Base-by-base conservation (phyloP, 2,113 vertebrate species). In the Shinisaurus crocodilurus region DNA sequence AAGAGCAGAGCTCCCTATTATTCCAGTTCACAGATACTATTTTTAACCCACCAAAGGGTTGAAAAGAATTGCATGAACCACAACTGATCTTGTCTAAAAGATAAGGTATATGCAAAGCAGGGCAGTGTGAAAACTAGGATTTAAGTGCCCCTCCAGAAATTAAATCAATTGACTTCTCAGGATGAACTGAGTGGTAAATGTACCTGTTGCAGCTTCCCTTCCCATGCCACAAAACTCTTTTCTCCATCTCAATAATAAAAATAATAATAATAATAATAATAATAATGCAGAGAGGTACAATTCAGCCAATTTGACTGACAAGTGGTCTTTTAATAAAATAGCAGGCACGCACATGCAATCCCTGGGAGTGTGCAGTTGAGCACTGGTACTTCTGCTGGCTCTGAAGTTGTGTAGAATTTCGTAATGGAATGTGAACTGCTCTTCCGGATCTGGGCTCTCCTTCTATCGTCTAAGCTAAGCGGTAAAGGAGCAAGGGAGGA, bases 351-450 rank as follows among this genome's bases (percentile, higher is more conserved):
- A 25, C 65, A 65, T 40, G 25, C 48, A 80, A 23, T 37, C 65
- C 67, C 37, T 43, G 43, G 5, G 57, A 74, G 29, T 16, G 20
- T 27, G n/a, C n/a, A 10, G 4, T 2, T 7, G 18, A 10, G 13
- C 10, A 37, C 94, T 95, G 96, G 96, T 96, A 96, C 96, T 67
- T 6, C 65, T 94, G 94, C 96, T 91, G 72, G 80, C 96, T 97
- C 97, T 94, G 96, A 96, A 96, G 96, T 97, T 97, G 97, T 98
- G 98, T 98, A 97, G 98, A 98, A 98, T 98, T 98, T 98, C 97
- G 96, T 98, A 97, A 98, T 98, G 97, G 98, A 98, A 98, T 98
- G 98, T 96, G 97, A 98, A 98, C 97, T 97, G 97, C 97, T 98
- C 98, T 97, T 98, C 97, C 96, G 92, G 97, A 97, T 97, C 98